Base-by-base conservation (phyloP, 2,113 vertebrate genomes). In the Neogale vison region DNA sequence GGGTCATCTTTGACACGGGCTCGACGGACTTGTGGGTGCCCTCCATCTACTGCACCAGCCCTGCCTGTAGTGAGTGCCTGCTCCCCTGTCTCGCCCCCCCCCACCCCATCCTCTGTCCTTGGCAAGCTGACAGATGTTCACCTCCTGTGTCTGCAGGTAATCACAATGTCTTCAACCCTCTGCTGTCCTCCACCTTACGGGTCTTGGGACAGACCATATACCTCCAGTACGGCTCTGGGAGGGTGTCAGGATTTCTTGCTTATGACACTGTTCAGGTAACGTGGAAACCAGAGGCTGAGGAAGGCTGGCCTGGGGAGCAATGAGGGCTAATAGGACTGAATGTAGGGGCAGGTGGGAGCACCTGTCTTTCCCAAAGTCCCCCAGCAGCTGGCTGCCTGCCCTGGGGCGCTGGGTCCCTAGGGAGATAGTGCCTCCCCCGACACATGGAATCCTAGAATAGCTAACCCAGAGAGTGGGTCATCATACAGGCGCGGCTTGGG, bases 11-110 rank as follows among this genome's bases (percentile, higher is more conserved):
- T 0, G 99, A 99, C 96, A 99, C 98, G 0, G 98, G 99, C 47
- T 99, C 98, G 0, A 84, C 98, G 29, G 98, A 98, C 90, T 74
- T 99, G 3, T 99, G 98, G 99, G 99, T 99, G 45, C 99, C 99
- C 50, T 99, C 99, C 0, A 21, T 98, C 23, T 98, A 97, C 91
- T 99, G 99, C 93, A 17, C n/a, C 36, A 99, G 98, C 93, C 3
- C 0, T 0, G 76, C 98, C 85, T 99, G 99, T n/a, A 6, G 99
- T 99, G 95, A 98, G 98, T 98, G 61, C 2, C 31, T 72, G 26
- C 3, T 0, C 4, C 7, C 45, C 45, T 1, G 2, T 0, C 23
- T 10, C 14, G 1, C 29, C 9, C 79, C 36, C 2, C 36, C 2
- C 2, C 3, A 0, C 10, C 67, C 14, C 2, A 0, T 3, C 14